Conservation (phyloP, 2,113 vertebrate species). For the Nerophis ophidion region DNA sequence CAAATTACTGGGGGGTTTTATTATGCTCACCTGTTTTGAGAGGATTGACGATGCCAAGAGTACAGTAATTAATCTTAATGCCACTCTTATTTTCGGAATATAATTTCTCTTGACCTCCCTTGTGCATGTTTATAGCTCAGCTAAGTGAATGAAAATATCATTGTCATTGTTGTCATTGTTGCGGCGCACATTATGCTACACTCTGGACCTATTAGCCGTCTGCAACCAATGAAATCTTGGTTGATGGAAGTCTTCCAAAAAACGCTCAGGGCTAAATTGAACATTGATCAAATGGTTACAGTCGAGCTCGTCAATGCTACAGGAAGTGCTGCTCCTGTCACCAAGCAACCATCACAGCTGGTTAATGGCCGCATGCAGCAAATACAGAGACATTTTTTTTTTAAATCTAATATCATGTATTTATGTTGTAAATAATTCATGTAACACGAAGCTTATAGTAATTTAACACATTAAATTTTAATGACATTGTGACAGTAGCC, state of each 20-base stretch:
- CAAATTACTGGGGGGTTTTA: background rate
- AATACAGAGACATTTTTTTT: background rate
- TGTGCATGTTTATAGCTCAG: background rate
- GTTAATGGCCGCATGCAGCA: background rate
- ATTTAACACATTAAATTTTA: background rate
- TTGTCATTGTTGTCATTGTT: slow-evolving; percentile 2
- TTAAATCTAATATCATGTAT: background rate
- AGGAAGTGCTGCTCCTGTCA: background rate
- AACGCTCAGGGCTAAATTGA: background rate
- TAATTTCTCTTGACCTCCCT: background rate
- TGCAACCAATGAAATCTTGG: background rate
- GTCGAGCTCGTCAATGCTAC: background rate
- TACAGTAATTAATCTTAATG: background rate
- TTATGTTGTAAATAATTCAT: background rate
- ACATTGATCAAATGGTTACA: background rate
- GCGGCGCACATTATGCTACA: background rate
- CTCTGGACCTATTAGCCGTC: background rate
- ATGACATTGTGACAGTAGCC: background rate
- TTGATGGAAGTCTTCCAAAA: background rate
- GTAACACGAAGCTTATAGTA: background rate
- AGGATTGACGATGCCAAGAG: background rate
- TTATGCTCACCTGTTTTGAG: background rate
- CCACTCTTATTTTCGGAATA: background rate
- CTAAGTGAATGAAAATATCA: slow-evolving; percentile 3
- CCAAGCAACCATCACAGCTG: background rate